Evolutionary conservation across 2,797 vertebrate species (phyloP), one percentile per base, ranked within the genome.

Genomic region (Columba guinea): DNA sequence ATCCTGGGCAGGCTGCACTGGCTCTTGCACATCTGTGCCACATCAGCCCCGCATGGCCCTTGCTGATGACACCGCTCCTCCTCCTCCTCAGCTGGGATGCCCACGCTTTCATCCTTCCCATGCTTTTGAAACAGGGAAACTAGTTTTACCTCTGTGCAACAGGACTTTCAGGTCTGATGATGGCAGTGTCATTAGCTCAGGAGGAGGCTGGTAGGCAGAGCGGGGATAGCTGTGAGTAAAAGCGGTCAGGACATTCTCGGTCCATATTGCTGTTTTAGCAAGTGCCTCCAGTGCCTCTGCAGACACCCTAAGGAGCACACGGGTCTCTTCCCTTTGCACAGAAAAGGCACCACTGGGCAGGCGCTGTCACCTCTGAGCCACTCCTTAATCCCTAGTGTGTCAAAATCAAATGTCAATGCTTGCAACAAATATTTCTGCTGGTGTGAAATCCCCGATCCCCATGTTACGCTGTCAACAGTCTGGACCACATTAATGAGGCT

Each of bases 41-140:
- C 67, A 2, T 37, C 73, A 88, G 71, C 55, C 41, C 55, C 3
- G 4, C 1, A 11, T 8, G 39, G n/a, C 34, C 35, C 53, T 35
- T 67, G 60, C 32, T 56, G n/a, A 28, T 2, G 58, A 55, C 73
- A 88, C 5, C 22, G 2, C 39, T 39, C 10, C 32, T 34, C 39
- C 32, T 34, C 39, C 37, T 70, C 35, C 51, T 59, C 39, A 3
- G n/a, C 52, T 14, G 46, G 39, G 41, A 59, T 19, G 34, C 20
- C 0, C 1, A 39, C 0, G 0, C 24, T 68, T 80, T 35, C 44
- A 63, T 80, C 60, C 78, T 84, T 14, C 28, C 5, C 4, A 0
- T 39, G 53, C 23, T 84, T 89, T 83, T 53, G 84, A 39, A 67
- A 58, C 3, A 6, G 34, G 48, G 58, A 84, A 87, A 71, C 67